Evolutionary conservation across 2,113 vertebrate genomes (phyloP).

Genomic region (Laticauda laticaudata): DNA sequence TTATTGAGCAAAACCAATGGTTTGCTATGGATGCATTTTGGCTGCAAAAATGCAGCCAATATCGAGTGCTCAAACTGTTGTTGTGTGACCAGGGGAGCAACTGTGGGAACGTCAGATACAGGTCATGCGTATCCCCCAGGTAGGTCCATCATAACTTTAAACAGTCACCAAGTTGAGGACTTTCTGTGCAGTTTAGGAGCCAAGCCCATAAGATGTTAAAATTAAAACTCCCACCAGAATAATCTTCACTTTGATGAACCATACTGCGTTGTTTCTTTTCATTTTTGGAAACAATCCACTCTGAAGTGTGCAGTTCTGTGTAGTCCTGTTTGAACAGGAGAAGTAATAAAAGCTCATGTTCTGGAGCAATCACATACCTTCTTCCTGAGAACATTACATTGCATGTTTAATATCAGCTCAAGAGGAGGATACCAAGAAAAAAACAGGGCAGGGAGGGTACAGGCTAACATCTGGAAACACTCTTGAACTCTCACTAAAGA

Average conservation of each 20-base stretch:
- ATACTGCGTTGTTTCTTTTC: not conserved
- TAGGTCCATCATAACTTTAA: not conserved
- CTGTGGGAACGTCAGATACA: not conserved
- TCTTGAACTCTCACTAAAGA: not conserved
- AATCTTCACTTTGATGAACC: not conserved
- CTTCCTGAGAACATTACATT: not conserved
- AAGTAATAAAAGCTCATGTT: not conserved
- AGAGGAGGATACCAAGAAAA: not conserved
- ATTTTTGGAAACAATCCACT: not conserved
- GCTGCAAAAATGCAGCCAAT: not conserved
- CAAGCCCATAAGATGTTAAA: not conserved
- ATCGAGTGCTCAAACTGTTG: not conserved
- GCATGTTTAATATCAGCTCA: not conserved
- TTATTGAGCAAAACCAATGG: not conserved
- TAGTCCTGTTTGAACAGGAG: not conserved
- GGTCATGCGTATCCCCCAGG: not conserved
- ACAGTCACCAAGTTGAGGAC: not conserved
- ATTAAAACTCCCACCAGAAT: not conserved
- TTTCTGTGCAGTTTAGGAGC: not conserved
- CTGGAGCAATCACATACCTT: not conserved
- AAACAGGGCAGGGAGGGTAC: not conserved
- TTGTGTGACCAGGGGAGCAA: not conserved
- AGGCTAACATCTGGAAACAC: not conserved
- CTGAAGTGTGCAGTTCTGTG: not conserved
- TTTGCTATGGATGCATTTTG: not conserved